Evolutionary conservation across 2,797 vertebrate species (phyloP).

Genomic region (Artibeus lituratus): DNA sequence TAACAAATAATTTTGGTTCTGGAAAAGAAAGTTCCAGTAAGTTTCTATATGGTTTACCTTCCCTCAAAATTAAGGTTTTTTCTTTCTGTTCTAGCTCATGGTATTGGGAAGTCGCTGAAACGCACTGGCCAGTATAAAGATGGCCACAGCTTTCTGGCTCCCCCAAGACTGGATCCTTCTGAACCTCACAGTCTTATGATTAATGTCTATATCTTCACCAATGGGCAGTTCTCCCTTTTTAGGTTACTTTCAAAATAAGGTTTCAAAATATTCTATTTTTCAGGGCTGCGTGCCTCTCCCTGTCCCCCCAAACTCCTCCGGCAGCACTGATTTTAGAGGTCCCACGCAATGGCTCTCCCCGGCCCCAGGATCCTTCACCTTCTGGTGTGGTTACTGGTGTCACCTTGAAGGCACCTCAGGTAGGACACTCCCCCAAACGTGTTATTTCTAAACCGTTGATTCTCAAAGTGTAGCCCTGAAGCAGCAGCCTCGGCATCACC

Average conservation of each 20-base stretch:
- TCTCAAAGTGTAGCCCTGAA: neutral
- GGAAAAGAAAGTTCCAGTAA: neutral
- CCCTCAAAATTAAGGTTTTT: neutral
- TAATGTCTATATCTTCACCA: neutral
- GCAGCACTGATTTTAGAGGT: conserved; percentile 85
- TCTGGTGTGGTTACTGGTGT: conserved; percentile 73
- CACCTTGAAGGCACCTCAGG: conserved; percentile 89
- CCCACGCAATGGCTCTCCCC: conserved; percentile 75
- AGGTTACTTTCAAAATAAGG: neutral
- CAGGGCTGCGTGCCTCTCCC: conserved; percentile 88
- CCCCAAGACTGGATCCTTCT: neutral
- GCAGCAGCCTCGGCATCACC: neutral
- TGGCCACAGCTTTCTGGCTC: neutral
- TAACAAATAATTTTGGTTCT: neutral
- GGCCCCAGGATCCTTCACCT: conserved; percentile 33
- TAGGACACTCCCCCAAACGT: conserved; percentile 72
- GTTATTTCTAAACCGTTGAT: neutral
- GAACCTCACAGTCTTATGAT: neutral
- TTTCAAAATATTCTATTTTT: conserved; percentile 45
- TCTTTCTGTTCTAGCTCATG: neutral
- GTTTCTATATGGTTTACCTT: neutral
- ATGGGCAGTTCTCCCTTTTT: neutral
- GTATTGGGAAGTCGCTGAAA: neutral
- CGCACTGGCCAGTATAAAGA: neutral
- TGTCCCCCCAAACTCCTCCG: conserved; percentile 83